These are phyloP conservation scores for Pseudococcus longispinus DNA, from an alignment of 2,888 invertebrate genomes.

Conservation along the genomic window DNA sequence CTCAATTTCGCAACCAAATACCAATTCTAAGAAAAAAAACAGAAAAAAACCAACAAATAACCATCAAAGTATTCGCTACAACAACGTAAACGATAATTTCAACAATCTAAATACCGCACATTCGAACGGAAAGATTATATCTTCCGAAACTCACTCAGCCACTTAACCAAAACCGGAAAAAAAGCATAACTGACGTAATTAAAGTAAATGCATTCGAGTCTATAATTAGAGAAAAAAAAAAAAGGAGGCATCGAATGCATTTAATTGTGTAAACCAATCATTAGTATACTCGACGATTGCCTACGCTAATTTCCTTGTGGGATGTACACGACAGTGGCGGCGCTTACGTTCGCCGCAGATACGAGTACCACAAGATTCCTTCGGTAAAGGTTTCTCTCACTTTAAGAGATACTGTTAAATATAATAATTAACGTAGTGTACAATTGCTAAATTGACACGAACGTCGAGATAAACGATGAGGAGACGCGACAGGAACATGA, in stretches of 20 bases:
- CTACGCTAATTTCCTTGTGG: constrained; percentile 40
- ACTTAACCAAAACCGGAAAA: constrained; percentile 41
- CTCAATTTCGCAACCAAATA: background rate
- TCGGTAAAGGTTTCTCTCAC: constrained; percentile 25
- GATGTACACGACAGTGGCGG: background rate
- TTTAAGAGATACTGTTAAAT: constrained; percentile 14
- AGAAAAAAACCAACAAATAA: background rate
- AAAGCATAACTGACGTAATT: constrained; percentile 13
- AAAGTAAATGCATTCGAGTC: constrained; percentile 34
- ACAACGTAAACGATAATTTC: background rate
- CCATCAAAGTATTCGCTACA: background rate
- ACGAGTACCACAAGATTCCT: background rate
- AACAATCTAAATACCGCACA: background rate
- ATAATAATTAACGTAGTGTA: background rate
- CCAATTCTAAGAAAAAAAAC: background rate
- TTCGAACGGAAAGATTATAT: constrained; percentile 6
- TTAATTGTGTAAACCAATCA: constrained; percentile 41
- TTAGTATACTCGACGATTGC: constrained; percentile 26
- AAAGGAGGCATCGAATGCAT: constrained; percentile 38
- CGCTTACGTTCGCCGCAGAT: constrained; percentile 3
- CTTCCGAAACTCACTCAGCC: constrained; percentile 8
- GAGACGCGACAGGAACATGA: background rate
- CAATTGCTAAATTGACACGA: constrained; percentile 32
- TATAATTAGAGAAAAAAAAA: constrained; percentile 41
- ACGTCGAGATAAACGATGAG: background rate